These are phyloP conservation scores for Lasiommata megera DNA, from an alignment of 2,888 invertebrate genomes.

Conservation along the genomic window DNA sequence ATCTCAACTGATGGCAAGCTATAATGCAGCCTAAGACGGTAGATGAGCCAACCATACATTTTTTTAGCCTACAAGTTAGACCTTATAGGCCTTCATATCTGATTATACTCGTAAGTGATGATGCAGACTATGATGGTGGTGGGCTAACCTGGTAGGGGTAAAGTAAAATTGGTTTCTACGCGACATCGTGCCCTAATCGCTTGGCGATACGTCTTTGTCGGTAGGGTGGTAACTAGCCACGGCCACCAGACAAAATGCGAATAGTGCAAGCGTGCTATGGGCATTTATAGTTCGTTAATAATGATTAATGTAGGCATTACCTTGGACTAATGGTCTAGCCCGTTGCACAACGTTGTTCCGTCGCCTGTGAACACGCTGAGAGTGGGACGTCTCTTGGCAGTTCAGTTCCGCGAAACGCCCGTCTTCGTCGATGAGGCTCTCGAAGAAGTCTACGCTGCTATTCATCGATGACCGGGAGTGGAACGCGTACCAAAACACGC, in stretches of 20 bases:
- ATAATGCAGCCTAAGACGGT: too few relatives aligned
- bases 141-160: neutral
- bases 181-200: too few relatives aligned
- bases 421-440: slow-evolving; percentile 84
- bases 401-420: slow-evolving; percentile 69
- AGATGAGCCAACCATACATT: too few relatives aligned
- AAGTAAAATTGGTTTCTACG: too few relatives aligned
- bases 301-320: slow-evolving; percentile 35
- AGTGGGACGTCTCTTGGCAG: slow-evolving; percentile 63
- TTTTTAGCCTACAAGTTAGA: too few relatives aligned
- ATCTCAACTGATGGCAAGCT: too few relatives aligned
- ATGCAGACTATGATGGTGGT: too few relatives aligned
- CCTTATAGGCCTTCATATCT: too few relatives aligned
- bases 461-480: slow-evolving; percentile 72
- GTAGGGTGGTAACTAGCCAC: neutral
- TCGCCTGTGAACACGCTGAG: slow-evolving; percentile 46
- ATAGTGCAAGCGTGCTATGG: neutral
- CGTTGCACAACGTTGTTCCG: slow-evolving; percentile 37
- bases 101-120: too few relatives aligned
- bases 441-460: slow-evolving; percentile 83
- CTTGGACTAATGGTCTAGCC: slow-evolving; percentile 50
- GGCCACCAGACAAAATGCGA: neutral
- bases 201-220: neutral
- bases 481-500: slow-evolving; percentile 74
- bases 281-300: neutral